A percentile compares a stretch with the other conserved stretches of the same genome.
Conservation (phyloP, 2,888 invertebrate genomes). For the Neoitamus cyanurus region DNA sequence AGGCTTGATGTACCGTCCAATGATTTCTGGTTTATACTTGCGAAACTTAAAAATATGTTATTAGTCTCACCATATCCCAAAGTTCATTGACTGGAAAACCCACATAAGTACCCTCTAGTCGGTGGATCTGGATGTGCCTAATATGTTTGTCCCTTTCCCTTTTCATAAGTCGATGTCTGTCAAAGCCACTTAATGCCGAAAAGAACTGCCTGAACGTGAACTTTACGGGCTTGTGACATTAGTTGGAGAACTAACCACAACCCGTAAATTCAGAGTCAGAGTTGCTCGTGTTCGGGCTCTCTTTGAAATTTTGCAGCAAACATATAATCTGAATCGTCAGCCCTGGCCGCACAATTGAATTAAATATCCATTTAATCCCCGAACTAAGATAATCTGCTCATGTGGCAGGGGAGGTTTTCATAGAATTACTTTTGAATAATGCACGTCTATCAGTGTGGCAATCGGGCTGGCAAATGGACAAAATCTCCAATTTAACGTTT, state of each 20-base stretch:
- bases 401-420: slow-evolving; percentile 7
- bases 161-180: neutral
- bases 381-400: slow-evolving; percentile 26
- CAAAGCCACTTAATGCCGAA: neutral
- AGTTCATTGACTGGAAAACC: neutral
- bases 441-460: slow-evolving; percentile 38
- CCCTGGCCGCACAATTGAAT: slow-evolving; percentile 15
- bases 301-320: neutral
- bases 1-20: too few species aligned
- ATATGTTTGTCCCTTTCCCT: neutral
- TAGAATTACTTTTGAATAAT: slow-evolving; percentile 38
- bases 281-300: neutral
- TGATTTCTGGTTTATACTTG: too few species aligned
- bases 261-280: neutral
- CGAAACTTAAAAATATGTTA: neutral
- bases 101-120: neutral
- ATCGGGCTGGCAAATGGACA: slow-evolving; percentile 20
- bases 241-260: neutral
- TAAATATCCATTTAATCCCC: slow-evolving; percentile 29
- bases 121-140: neutral
- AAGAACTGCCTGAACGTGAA: neutral
- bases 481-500: slow-evolving; percentile 41
- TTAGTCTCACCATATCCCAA: too few species aligned
- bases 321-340: slow-evolving; percentile 14
- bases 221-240: neutral